Percentiles rank a stretch among this genome's conserved stretches.
These are phyloP conservation scores for Drosophila macrospina DNA, from an alignment of 2,888 invertebrate genomes.

Conservation along the genomic window DNA sequence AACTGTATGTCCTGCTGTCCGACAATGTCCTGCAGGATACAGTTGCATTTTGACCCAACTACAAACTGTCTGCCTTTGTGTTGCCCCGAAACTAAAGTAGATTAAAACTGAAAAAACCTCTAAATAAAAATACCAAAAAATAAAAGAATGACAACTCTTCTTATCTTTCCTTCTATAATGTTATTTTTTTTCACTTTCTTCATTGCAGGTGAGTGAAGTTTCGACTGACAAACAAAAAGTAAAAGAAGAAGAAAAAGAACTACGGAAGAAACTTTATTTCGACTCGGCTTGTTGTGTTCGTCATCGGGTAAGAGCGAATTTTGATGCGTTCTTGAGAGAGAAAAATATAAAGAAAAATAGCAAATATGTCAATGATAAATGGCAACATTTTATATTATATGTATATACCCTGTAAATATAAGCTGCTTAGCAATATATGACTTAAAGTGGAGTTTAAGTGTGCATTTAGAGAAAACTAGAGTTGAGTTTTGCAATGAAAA, in stretches of 20 bases:
- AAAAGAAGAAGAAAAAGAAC: constrained; percentile 1
- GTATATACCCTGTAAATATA: not conserved
- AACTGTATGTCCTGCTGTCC: not conserved
- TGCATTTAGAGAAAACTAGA: too few relatives aligned
- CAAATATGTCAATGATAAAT: constrained; percentile 72
- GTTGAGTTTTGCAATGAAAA: too few relatives aligned
- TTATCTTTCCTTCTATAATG: constrained; percentile 12
- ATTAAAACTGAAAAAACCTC: constrained; percentile 20
- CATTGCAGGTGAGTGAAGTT: constrained; percentile 70
- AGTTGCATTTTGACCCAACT: constrained; percentile 19
- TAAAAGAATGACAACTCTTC: constrained; percentile 10
- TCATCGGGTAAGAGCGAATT: constrained; percentile 26
- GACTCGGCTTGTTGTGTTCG: constrained; percentile 1
- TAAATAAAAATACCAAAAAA: constrained; percentile 17
- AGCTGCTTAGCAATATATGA: not conserved
- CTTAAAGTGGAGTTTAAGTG: too few relatives aligned
- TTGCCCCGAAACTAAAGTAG: constrained; percentile 20
- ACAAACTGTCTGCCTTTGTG: constrained; percentile 13
- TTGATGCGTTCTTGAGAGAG: constrained; percentile 14
- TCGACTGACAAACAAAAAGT: constrained; percentile 4
- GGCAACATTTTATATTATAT: constrained; percentile 32
- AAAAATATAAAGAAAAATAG: constrained; percentile 2
- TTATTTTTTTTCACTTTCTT: constrained; percentile 17
- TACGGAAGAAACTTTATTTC: constrained; percentile 11
- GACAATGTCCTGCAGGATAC: not conserved